These are phyloP conservation scores for Turnix velox DNA, from an alignment of 2,113 vertebrate genomes.

Conservation along the genomic window DNA sequence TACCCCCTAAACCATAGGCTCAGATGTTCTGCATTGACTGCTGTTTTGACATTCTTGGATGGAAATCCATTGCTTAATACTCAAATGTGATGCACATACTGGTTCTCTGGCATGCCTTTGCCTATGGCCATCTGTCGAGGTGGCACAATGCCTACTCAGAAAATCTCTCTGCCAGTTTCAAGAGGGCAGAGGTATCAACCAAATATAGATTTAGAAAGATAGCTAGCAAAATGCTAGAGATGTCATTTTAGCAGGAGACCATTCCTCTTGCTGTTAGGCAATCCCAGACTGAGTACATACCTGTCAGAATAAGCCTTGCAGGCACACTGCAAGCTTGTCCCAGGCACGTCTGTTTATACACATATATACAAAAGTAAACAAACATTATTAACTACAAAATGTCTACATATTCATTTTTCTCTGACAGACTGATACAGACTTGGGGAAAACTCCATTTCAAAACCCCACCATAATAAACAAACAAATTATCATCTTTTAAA, in stretches of 20 bases:
- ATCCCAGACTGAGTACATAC: not conserved
- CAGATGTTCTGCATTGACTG: conserved; percentile 8
- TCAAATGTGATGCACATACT: not conserved
- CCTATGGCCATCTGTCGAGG: conserved; percentile 25
- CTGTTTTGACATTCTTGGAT: conserved; percentile 25
- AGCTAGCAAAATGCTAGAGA: not conserved
- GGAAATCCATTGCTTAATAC: conserved; percentile 5
- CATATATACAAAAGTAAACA: not conserved
- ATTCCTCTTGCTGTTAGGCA: not conserved
- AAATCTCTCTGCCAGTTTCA: not conserved
- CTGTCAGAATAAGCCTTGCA: not conserved
- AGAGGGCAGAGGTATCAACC: not conserved
- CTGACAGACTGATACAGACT: not conserved
- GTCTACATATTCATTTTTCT: not conserved
- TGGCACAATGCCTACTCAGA: conserved; percentile 25
- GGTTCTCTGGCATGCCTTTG: conserved; percentile 25
- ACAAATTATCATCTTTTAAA: not conserved
- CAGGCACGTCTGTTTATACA: not conserved
- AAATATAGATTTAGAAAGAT: not conserved
- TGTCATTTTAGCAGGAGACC: not conserved
- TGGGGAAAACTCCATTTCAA: not conserved
- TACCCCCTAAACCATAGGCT: not conserved
- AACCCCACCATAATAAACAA: not conserved
- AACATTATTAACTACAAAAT: not conserved
- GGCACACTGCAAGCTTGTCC: not conserved